Evolutionary conservation across 1,140 invertebrate species (phyloP).

Genomic region (Medauroidea extradentata): DNA sequence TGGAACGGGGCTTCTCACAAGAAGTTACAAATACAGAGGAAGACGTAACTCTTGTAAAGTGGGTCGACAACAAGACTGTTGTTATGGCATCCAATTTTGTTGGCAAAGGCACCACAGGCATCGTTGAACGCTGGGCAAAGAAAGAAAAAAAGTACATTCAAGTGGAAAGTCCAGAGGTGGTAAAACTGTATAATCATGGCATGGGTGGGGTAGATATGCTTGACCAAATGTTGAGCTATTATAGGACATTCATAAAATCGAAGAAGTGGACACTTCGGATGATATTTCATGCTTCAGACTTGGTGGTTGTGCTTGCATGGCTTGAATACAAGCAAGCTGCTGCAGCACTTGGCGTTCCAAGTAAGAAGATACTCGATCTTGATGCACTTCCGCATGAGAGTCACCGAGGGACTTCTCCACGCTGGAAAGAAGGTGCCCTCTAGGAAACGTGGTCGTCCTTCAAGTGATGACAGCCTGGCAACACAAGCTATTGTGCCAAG

Average conservation of each 20-base stretch:
- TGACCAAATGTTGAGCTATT: conserved; percentile 29
- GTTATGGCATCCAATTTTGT: conserved; percentile 42
- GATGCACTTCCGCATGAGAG: too few relatives aligned
- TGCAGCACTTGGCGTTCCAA: too few relatives aligned
- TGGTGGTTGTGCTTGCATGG: too few relatives aligned
- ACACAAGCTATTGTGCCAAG: too few relatives aligned
- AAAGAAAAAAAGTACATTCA: conserved; percentile 31
- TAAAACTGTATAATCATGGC: conserved; percentile 35
- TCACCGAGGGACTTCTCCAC: too few relatives aligned
- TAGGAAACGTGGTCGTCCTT: too few relatives aligned
- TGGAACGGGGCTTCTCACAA: conserved; percentile 3
- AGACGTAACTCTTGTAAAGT: conserved; percentile 35
- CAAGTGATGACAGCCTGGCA: too few relatives aligned
- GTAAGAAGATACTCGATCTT: too few relatives aligned
- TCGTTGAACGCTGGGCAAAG: conserved; percentile 35
- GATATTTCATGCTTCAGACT: too few relatives aligned
- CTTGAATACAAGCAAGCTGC: too few relatives aligned
- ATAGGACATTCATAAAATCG: conserved; percentile 30
- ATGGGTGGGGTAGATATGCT: conserved; percentile 42
- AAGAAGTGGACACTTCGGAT: conserved; percentile 32
- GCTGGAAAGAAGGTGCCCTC: too few relatives aligned
- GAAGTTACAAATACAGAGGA: too few relatives aligned
- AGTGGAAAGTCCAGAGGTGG: conserved; percentile 35
- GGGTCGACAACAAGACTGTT: conserved; percentile 41
- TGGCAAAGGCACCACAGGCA: conserved; percentile 37